Conservation (phyloP, 2,888 invertebrate genomes). For the Melipona beecheii region DNA sequence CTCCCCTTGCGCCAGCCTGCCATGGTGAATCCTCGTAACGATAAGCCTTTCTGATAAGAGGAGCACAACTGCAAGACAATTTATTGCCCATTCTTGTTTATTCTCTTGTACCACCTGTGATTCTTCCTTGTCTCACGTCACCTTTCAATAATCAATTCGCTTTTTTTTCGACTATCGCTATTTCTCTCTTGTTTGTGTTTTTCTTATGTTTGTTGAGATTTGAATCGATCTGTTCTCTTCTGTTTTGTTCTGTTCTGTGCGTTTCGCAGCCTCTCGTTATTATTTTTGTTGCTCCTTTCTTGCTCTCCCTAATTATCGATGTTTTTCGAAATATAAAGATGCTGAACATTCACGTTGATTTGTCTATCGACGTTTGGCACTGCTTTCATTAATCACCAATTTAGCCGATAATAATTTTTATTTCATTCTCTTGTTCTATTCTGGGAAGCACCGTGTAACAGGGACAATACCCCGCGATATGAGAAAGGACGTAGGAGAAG, state of each 20-base stretch:
- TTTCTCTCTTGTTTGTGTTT: slow-evolving; percentile 10
- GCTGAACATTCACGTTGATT: slow-evolving; percentile 57
- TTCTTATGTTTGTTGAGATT: not conserved
- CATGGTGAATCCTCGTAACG: slow-evolving; percentile 98
- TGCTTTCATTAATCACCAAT: slow-evolving; percentile 58
- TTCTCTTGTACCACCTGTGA: slow-evolving; percentile 56
- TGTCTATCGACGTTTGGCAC: slow-evolving; percentile 76
- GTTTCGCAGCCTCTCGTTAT: slow-evolving; percentile 12
- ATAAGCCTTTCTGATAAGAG: slow-evolving; percentile 97
- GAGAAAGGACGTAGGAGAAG: slow-evolving; percentile 74
- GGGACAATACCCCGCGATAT: slow-evolving; percentile 77
- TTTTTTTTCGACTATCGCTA: not conserved
- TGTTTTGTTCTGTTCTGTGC: slow-evolving; percentile 28
- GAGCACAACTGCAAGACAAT: slow-evolving; percentile 98
- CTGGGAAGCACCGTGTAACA: slow-evolving; percentile 82
- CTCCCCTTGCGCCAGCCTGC: slow-evolving; percentile 87
- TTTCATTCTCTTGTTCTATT: slow-evolving; percentile 55
- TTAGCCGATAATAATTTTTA: slow-evolving; percentile 44
- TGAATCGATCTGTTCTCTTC: slow-evolving; percentile 40
- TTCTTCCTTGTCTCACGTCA: slow-evolving; percentile 28
- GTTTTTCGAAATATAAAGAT: slow-evolving; percentile 13
- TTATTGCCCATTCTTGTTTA: slow-evolving; percentile 94
- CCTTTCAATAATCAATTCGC: slow-evolving; percentile 14
- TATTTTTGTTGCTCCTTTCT: not conserved
- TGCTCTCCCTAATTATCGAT: slow-evolving; percentile 32